A percentile compares a stretch with the other conserved stretches of the same genome.
Evolutionary conservation across 2,888 invertebrate species (phyloP).

Genomic region (Drosophila demipolita): DNA sequence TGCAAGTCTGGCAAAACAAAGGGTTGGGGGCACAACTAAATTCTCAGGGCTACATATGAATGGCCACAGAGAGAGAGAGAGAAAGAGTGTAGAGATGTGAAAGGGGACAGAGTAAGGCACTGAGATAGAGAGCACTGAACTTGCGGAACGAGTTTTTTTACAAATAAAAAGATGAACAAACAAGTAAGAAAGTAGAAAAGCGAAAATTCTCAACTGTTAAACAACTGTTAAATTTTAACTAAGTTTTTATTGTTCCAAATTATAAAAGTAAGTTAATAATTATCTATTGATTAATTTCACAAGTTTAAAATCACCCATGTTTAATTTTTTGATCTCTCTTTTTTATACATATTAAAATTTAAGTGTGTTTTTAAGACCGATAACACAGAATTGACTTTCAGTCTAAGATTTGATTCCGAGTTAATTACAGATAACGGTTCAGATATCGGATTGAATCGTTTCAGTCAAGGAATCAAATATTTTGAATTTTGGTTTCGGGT

Average conservation of each 20-base stretch:
- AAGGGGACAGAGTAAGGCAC: background rate
- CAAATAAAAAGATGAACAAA: background rate
- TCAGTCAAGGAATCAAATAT: background rate
- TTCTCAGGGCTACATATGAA: conserved; percentile 35
- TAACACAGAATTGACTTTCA: background rate
- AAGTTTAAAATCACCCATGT: background rate
- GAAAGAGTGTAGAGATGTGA: conserved; percentile 3
- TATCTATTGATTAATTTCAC: background rate
- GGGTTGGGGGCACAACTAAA: conserved; percentile 18
- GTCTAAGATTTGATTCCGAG: background rate
- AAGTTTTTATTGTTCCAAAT: background rate
- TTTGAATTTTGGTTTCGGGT: background rate
- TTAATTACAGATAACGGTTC: background rate
- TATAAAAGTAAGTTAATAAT: background rate
- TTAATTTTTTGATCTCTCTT: background rate
- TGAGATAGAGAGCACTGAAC: conserved; percentile 34
- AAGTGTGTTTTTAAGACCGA: background rate
- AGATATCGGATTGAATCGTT: background rate
- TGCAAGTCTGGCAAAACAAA: conserved; percentile 4
- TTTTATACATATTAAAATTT: background rate
- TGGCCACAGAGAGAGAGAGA: conserved; percentile 2
- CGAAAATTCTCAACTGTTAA: background rate
- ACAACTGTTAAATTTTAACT: background rate
- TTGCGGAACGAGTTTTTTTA: conserved; percentile 52
- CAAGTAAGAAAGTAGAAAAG: background rate